Percentiles rank a stretch among this genome's conserved stretches.
phyloP scores from a whole-genome alignment of 2,797 vertebrate genomes.

The Erethizon dorsatum region DNA sequence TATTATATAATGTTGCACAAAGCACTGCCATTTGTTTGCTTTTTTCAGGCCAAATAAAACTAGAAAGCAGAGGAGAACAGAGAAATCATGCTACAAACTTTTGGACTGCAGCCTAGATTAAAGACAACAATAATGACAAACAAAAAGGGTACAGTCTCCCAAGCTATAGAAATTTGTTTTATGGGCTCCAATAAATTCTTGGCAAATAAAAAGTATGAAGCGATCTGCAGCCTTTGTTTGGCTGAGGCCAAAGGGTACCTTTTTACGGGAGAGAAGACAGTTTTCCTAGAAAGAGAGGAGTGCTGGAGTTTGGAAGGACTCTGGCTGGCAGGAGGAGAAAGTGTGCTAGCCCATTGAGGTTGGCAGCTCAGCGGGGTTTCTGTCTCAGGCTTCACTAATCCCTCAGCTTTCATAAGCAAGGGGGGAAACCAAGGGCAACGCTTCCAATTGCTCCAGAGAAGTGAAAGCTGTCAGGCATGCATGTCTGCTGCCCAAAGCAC shows the following conservation, averaged over 20 bases:
- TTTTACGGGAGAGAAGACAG: constrained; percentile 44
- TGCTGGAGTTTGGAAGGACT: constrained; percentile 30
- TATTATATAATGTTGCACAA: background rate
- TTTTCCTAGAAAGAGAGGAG: constrained; percentile 57
- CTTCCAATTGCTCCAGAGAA: constrained; percentile 23
- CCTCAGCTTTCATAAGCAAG: background rate
- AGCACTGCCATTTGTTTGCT: constrained; percentile 37
- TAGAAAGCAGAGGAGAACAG: constrained; percentile 49
- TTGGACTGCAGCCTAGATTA: constrained; percentile 76
- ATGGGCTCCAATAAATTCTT: constrained; percentile 62
- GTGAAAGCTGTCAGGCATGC: background rate
- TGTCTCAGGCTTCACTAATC: constrained; percentile 10
- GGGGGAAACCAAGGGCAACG: background rate
- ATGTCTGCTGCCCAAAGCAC: background rate
- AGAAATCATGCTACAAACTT: constrained; percentile 74
- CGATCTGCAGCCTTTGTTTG: constrained; percentile 71
- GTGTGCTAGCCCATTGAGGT: background rate
- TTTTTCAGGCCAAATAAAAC: constrained; percentile 67
- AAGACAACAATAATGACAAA: constrained; percentile 71
- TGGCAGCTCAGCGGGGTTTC: background rate
- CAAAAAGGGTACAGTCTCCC: constrained; percentile 54
- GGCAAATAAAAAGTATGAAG: constrained; percentile 66
- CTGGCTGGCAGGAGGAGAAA: background rate
- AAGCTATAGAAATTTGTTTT: constrained; percentile 67
- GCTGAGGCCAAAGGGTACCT: constrained; percentile 59